These are phyloP conservation scores for Agrenia bidenticulata DNA, from an alignment of 2,888 invertebrate genomes.

Conservation along the genomic window DNA sequence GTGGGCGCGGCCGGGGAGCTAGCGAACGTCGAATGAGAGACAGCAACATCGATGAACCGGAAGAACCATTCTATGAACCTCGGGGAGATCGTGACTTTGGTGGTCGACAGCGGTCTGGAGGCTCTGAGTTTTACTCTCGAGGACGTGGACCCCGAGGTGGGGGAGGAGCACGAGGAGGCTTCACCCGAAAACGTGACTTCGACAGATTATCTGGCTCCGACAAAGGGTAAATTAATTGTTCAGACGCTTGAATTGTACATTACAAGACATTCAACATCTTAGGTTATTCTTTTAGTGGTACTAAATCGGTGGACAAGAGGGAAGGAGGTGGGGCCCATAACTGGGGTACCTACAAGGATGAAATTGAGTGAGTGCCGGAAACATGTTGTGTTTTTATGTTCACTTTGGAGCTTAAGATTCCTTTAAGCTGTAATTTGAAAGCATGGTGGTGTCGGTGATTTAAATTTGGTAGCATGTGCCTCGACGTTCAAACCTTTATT, in stretches of 20 bases:
- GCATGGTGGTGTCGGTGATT: neutral
- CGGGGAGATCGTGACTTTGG: neutral
- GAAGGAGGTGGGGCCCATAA: constrained; percentile 93
- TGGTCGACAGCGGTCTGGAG: neutral
- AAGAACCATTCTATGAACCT: neutral
- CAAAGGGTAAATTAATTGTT: constrained; percentile 66
- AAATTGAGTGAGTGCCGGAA: constrained; percentile 68
- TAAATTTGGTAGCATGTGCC: neutral
- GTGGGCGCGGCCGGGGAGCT: neutral
- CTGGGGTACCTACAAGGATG: constrained; percentile 92
- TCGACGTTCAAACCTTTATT: neutral
- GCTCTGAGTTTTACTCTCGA: neutral
- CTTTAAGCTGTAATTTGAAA: no score
- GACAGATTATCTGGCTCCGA: constrained; percentile 93
- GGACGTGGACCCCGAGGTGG: constrained; percentile 4
- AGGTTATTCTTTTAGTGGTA: constrained; percentile 64
- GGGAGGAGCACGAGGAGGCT: constrained; percentile 59
- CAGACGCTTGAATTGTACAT: neutral
- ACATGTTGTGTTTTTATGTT: no score
- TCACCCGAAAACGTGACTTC: constrained; percentile 83
- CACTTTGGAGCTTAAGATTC: no score
- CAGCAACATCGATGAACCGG: neutral
- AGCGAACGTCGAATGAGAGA: neutral
- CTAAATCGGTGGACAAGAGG: constrained; percentile 89
- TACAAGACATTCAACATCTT: constrained; percentile 3